Conservation (phyloP, 2,888 invertebrate genomes). For the Trissolcus brochymenae region DNA sequence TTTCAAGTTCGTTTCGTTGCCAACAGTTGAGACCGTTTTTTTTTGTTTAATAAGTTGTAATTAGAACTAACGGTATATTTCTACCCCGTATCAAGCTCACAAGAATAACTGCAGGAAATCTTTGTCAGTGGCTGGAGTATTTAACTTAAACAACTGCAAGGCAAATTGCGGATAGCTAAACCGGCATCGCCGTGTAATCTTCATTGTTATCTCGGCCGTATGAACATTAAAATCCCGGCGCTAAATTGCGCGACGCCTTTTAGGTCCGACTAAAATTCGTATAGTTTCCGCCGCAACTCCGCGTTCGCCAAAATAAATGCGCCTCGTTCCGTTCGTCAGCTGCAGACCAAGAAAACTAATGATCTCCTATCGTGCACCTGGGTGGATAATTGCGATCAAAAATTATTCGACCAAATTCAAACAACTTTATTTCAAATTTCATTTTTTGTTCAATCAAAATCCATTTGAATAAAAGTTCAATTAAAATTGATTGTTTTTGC, state of each 20-base stretch:
- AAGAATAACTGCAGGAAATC: constrained; percentile 46
- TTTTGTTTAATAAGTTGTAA: constrained; percentile 41
- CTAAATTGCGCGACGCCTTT: constrained; percentile 25
- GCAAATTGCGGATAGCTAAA: constrained; percentile 23
- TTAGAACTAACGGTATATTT: constrained; percentile 48
- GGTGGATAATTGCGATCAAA: too few species aligned
- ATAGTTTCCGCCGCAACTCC: neutral
- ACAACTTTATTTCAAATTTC: too few species aligned
- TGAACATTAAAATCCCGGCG: constrained; percentile 15
- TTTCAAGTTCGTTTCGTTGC: constrained; percentile 9
- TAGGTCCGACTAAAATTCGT: neutral
- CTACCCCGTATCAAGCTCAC: constrained; percentile 43
- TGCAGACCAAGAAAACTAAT: neutral
- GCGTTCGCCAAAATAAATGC: neutral
- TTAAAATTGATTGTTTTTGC: too few species aligned
- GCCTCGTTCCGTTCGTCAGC: constrained; percentile 1
- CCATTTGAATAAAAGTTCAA: too few species aligned
- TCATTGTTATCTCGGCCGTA: constrained; percentile 38
- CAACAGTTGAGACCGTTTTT: constrained; percentile 19
- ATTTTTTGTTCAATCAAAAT: too few species aligned
- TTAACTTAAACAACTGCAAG: constrained; percentile 31
- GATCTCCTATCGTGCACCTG: neutral
- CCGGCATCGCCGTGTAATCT: constrained; percentile 24
- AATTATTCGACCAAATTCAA: too few species aligned
- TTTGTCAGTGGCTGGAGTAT: constrained; percentile 32